phyloP scores from a whole-genome alignment of 2,888 invertebrate genomes.

The Nomada ferruginata region DNA sequence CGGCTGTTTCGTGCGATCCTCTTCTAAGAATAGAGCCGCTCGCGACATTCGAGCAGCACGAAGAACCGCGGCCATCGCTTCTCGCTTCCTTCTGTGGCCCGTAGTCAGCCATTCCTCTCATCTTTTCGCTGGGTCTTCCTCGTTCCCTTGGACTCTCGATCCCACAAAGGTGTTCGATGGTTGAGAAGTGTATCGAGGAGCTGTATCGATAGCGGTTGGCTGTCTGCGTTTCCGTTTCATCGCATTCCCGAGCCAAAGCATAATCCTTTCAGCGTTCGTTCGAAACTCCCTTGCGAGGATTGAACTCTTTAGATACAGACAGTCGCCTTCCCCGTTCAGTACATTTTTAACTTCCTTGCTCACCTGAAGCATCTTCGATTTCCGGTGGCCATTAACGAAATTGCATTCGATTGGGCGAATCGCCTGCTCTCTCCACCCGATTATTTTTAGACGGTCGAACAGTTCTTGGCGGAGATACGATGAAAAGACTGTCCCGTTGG shows the following conservation, averaged over 20 bases:
- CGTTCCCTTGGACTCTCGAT: neutral
- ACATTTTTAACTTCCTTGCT: neutral
- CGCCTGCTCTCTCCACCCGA: neutral
- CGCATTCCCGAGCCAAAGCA: too few relatives aligned
- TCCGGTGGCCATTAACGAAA: neutral
- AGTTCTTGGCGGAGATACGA: slow-evolving; percentile 6
- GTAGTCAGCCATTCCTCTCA: neutral
- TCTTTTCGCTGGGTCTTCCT: neutral
- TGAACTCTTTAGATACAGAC: too few relatives aligned
- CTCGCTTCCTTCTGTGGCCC: neutral
- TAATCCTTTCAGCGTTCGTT: too few relatives aligned
- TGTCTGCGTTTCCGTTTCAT: too few relatives aligned
- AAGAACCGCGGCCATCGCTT: slow-evolving; percentile 27
- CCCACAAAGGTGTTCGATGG: neutral
- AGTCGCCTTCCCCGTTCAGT: too few relatives aligned
- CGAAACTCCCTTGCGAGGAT: too few relatives aligned
- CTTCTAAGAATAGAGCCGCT: slow-evolving; percentile 79
- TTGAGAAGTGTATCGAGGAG: neutral
- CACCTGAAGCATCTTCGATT: slow-evolving; percentile 29
- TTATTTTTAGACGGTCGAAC: slow-evolving; percentile 46
- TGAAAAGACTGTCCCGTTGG: slow-evolving; percentile 22
- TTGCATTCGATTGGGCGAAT: neutral
- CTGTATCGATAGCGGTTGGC: too few relatives aligned
- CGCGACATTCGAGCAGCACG: slow-evolving; percentile 46
- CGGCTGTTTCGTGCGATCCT: slow-evolving; percentile 73